Base-by-base conservation (phyloP, 2,113 vertebrate genomes). In the Stercorarius parasiticus region DNA sequence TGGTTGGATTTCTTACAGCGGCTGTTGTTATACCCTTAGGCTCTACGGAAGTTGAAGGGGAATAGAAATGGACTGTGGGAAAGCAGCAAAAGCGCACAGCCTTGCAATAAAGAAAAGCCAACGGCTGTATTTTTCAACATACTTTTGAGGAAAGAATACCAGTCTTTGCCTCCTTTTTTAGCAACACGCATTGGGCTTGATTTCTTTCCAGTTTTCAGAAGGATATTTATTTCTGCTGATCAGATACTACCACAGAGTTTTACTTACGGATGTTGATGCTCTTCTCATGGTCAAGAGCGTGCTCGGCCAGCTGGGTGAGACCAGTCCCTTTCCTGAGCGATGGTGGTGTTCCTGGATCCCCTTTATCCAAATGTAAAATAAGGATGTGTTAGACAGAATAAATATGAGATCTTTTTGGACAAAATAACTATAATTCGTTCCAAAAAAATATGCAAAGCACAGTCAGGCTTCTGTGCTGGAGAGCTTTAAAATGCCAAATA, bases 211-310 rank as follows among this genome's bases (percentile, higher is more conserved):
- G 13, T n/a, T 69, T 59, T 73, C 56, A 36, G 61, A 25, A 56
- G 21, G 21, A 6, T 29, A 2, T 23, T 72, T 73, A 3, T 49
- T 77, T 66, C 53, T 90, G 20, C 43, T 80, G 36, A 38, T 69
- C 17, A 50, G 8, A 0, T 55, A 11, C 6, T 32, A 21, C 22
- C 21, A 3, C 4, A 14, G 69, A 34, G 29, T 53, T 76, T 45
- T 42, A 43, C 13, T 56, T 62, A 1, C 0, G 1, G 21, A 11
- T 62, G 29, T 62, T 36, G 32, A 19, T 62, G 53, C 40, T 88
- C 56, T n/a, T 67, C 0, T 50, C 64, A 36, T 0, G 6, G 59
- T 20, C n/a, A 62, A 7, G 50, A 64, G 47, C 0, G 0, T 58
- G 36, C 30, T 77, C 23, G 55, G 53, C 9, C 47, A 32, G 11